These are phyloP conservation scores for Murina feae DNA, from an alignment of 2,113 vertebrate species.

Conservation along the genomic window DNA sequence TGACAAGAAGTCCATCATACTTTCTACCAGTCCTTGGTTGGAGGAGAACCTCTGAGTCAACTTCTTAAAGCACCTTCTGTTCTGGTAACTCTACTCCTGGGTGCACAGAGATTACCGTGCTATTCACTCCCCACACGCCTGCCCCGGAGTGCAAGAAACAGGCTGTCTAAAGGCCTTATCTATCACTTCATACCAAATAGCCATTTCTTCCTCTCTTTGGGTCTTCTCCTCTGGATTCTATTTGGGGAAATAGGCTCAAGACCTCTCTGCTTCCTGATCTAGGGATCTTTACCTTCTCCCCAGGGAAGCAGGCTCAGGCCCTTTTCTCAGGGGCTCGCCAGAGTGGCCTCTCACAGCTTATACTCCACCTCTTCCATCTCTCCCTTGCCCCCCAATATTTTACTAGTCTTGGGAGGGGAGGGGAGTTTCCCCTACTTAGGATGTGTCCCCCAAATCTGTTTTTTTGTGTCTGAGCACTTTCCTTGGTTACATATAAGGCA, in stretches of 20 bases:
- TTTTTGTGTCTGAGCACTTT: background rate
- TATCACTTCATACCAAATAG: background rate
- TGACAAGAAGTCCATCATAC: too few relatives aligned
- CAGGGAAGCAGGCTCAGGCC: background rate
- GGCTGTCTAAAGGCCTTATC: background rate
- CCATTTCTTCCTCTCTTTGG: background rate
- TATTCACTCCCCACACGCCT: rapidly evolving
- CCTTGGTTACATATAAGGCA: background rate
- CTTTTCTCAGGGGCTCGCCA: background rate
- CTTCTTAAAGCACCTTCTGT: background rate
- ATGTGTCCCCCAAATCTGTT: background rate
- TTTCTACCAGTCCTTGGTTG: background rate
- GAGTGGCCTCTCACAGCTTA: background rate
- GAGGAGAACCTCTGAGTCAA: background rate
- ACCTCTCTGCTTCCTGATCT: background rate
- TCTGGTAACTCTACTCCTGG: background rate
- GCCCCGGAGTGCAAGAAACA: background rate
- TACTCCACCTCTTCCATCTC: background rate
- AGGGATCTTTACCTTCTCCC: background rate
- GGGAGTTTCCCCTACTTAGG: background rate
- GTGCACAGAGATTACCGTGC: background rate
- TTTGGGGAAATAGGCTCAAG: background rate
- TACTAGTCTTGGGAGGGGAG: background rate
- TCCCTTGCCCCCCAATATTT: background rate
- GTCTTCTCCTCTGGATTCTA: background rate